These are phyloP conservation scores for Bubo bubo DNA, from an alignment of 2,113 vertebrate species.

Conservation along the genomic window DNA sequence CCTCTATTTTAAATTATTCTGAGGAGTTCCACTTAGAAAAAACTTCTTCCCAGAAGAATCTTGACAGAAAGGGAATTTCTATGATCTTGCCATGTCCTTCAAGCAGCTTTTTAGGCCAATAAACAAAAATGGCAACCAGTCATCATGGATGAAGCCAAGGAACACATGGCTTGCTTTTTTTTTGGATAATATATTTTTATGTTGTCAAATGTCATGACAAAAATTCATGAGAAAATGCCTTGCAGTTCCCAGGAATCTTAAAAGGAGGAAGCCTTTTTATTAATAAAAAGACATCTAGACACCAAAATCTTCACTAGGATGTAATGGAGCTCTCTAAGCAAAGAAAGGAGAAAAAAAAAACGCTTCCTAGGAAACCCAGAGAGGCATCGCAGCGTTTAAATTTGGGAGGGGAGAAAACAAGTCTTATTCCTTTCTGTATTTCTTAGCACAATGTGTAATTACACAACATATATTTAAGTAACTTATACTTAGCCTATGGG, in stretches of 20 bases:
- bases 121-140: slow-evolving; percentile 23
- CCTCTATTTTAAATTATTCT: background rate
- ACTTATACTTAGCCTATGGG: background rate
- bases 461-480: background rate
- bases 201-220: slow-evolving; percentile 34
- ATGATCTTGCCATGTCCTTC: background rate
- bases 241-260: slow-evolving; percentile 22
- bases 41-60: background rate
- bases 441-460: background rate
- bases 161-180: background rate
- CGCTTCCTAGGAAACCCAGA: background rate
- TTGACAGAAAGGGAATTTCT: slow-evolving; percentile 22
- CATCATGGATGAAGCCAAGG: slow-evolving; percentile 25
- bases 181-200: background rate
- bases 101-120: background rate
- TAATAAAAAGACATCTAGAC: background rate
- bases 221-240: slow-evolving; percentile 55
- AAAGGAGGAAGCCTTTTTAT: background rate
- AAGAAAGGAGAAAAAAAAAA: background rate
- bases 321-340: background rate
- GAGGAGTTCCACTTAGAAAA: background rate
- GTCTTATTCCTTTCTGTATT: background rate
- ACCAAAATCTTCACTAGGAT: background rate
- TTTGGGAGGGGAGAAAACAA: background rate
- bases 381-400: background rate